Evolutionary conservation across 2,113 vertebrate genomes (phyloP).

Genomic region (Melozone crissalis): DNA sequence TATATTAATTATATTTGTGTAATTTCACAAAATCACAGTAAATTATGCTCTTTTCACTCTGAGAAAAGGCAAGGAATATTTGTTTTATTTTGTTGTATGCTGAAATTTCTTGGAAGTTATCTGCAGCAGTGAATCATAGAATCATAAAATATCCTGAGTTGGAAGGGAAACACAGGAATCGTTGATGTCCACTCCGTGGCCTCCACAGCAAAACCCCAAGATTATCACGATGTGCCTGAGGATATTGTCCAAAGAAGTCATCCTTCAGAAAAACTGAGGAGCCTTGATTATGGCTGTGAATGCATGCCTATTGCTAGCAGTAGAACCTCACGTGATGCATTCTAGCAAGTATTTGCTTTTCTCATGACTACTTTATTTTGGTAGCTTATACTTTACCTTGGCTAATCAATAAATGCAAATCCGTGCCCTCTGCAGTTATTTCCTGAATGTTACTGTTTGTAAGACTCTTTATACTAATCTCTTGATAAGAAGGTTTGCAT

Average conservation of each 20-base stretch:
- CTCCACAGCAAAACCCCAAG: neutral
- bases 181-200: neutral
- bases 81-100: neutral
- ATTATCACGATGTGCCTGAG: neutral
- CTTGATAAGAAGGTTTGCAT: neutral
- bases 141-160: neutral
- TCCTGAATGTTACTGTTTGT: neutral
- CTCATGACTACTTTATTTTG: neutral
- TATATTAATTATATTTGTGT: neutral
- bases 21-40: neutral
- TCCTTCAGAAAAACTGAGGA: neutral
- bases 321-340: neutral
- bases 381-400: neutral
- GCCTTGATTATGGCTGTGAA: neutral
- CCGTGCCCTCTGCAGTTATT: neutral
- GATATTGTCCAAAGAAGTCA: neutral
- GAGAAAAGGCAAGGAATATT: neutral
- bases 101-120: neutral
- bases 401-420: neutral
- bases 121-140: neutral
- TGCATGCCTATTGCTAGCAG: neutral
- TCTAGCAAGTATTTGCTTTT: neutral
- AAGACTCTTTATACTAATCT: neutral
- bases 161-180: neutral
- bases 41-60: neutral